Evolutionary conservation across 2,888 invertebrate species (phyloP).

Genomic region (Caenorhabditis zanzibari): DNA sequence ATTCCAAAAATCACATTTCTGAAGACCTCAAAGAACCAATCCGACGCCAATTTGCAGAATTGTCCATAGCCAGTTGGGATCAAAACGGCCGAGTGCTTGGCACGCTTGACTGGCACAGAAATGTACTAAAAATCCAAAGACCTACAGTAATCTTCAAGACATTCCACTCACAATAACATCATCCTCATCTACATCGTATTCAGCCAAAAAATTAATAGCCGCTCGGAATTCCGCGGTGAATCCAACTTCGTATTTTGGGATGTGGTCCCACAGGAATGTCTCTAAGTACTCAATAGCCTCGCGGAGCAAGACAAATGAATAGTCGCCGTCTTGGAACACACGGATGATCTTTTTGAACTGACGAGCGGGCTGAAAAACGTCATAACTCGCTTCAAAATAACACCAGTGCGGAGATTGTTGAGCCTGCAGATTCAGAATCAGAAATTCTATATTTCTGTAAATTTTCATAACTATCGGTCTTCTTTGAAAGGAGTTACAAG

Average conservation of each 20-base stretch:
- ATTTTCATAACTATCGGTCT: too few species aligned
- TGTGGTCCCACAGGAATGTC: neutral
- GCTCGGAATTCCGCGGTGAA: neutral
- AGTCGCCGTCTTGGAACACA: neutral
- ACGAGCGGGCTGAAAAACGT: neutral
- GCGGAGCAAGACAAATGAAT: neutral
- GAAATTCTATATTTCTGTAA: too few species aligned
- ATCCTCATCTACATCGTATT: neutral
- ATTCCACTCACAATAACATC: neutral
- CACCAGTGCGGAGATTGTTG: too few species aligned
- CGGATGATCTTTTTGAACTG: neutral
- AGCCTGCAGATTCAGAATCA: too few species aligned
- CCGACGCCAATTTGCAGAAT: neutral
- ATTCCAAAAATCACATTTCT: neutral
- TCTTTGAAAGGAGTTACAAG: too few species aligned
- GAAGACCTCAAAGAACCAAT: constrained; percentile 2
- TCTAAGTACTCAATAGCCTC: neutral
- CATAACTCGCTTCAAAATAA: too few species aligned
- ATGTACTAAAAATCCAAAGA: neutral
- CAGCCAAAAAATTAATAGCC: neutral
- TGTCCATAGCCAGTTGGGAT: neutral
- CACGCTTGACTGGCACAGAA: neutral
- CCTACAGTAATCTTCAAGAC: too few species aligned
- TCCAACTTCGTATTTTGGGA: neutral
- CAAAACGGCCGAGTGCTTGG: neutral